Base-by-base conservation (phyloP, 2,888 invertebrate species). In the Fragum fragum region DNA sequence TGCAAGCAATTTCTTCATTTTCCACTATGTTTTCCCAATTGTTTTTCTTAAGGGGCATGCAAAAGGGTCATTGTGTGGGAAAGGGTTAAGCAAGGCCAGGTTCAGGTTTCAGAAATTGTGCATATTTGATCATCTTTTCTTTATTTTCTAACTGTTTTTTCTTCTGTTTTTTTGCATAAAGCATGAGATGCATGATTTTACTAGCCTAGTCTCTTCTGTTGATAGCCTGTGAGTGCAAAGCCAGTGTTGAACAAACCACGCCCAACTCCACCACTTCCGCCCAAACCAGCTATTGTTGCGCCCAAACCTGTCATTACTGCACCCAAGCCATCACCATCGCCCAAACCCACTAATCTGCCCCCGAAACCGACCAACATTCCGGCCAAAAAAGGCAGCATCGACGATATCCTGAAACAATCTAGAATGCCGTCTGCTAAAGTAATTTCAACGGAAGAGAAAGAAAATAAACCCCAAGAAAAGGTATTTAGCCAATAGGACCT, bases 321-420 rank as follows among this genome's bases (percentile, higher is more conserved):
- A 73, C 84, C 79, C 42, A 66, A 63, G 52, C 76, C 80, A 18
- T 70, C 75, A 29, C 76, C 80, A 23, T 70, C 75, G 14, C 81
- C 90, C 21, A 91, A 90, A 73, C 87, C 87, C 71, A 90, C 91
- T 5, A 86, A 85, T 26, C 81, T 91, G 21, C 89, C 90, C 57
- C 92, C 91, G 6, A 91, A 90, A 85, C 90, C 89, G 11, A 79
- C 74, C 16, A 76, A 76, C 36, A 68, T 87, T 52, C 68, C 77
- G 16, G 74, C 76, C n/a, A 78, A 78, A 39, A 70, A 57, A 26
- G 73, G 72, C 9, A 78, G 72, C 9, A 78, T 85, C 11, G 83
- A 88, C 14, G 82, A 86, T 52, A 80, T 85, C 29, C 59, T 86
- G 23, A 86, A 84, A 66, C 87, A 87, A 69, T 59, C 88, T 7